Conservation (phyloP, 2,113 vertebrate species). For the Amia ocellicauda region DNA sequence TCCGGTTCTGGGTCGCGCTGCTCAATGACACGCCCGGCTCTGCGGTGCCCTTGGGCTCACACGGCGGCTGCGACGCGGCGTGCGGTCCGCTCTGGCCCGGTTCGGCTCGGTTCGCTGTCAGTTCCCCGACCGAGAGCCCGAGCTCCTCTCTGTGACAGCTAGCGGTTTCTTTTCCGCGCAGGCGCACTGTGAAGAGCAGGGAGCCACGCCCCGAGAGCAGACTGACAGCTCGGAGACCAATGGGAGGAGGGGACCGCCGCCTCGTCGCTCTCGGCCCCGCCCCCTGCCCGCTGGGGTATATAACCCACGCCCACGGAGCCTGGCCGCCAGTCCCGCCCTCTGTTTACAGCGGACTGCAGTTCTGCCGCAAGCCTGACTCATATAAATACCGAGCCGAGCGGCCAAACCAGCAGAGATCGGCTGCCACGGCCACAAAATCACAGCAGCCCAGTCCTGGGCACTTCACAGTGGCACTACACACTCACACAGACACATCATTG, state of each 20-base stretch:
- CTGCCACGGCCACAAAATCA: too few relatives aligned
- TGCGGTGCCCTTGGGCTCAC: background rate
- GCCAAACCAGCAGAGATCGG: background rate
- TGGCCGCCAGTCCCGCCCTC: background rate
- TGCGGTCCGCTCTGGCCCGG: background rate
- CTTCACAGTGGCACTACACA: too few relatives aligned
- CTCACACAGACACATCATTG: too few relatives aligned
- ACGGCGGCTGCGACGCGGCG: background rate
- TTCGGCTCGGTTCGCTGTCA: constrained; percentile 31
- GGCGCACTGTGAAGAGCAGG: constrained; percentile 46
- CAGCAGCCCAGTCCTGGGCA: too few relatives aligned
- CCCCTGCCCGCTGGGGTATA: constrained; percentile 36
- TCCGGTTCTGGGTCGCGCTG: background rate
- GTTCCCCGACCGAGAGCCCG: constrained; percentile 40
- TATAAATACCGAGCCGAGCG: constrained; percentile 18
- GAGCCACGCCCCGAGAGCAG: background rate
- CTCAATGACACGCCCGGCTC: background rate
- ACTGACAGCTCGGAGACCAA: constrained; percentile 48
- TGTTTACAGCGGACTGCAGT: constrained; percentile 12
- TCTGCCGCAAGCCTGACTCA: constrained; percentile 7
- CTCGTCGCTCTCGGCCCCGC: background rate
- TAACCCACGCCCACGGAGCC: constrained; percentile 44
- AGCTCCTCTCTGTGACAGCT: constrained; percentile 61
- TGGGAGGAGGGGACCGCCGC: constrained; percentile 11
- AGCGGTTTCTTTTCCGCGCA: constrained; percentile 46